Percentiles rank a stretch among this genome's conserved stretches.
Conservation (phyloP, 2,888 invertebrate species). For the Tryphoninae sp. region DNA sequence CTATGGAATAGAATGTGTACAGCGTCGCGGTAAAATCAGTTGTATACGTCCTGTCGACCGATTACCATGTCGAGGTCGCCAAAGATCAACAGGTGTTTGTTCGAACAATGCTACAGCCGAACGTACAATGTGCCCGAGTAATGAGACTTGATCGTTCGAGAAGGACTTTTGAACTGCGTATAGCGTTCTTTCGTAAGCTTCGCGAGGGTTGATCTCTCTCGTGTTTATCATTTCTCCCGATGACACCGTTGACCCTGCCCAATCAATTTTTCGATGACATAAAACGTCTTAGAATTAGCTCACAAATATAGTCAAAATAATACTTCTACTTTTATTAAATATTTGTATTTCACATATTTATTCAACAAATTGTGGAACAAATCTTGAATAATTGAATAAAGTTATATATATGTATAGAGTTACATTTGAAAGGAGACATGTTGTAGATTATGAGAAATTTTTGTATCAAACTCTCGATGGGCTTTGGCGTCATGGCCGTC, state of each 20-base stretch:
- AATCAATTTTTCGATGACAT: conserved; percentile 37
- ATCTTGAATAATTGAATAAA: neutral
- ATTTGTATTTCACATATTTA: neutral
- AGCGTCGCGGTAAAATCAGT: conserved; percentile 1
- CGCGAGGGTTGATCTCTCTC: conserved; percentile 37
- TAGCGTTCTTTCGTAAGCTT: conserved; percentile 9
- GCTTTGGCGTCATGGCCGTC: neutral
- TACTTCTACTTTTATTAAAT: neutral
- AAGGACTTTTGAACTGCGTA: conserved; percentile 11
- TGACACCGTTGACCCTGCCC: conserved; percentile 31
- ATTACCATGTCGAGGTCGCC: conserved; percentile 7
- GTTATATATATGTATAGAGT: neutral
- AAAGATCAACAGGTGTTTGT: conserved; percentile 28
- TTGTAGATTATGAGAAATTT: neutral
- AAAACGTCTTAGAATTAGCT: conserved; percentile 13
- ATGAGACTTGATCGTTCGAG: conserved; percentile 10
- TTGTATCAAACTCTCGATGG: neutral
- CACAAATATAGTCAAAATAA: neutral
- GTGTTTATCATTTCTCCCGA: conserved; percentile 41
- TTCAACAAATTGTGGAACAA: neutral
- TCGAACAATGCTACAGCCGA: neutral
- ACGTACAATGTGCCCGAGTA: neutral
- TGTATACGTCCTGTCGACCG: neutral
- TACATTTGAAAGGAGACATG: neutral
- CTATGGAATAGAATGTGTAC: neutral